Conservation (phyloP, 2,888 invertebrate genomes). For the Brachyptera risi region DNA sequence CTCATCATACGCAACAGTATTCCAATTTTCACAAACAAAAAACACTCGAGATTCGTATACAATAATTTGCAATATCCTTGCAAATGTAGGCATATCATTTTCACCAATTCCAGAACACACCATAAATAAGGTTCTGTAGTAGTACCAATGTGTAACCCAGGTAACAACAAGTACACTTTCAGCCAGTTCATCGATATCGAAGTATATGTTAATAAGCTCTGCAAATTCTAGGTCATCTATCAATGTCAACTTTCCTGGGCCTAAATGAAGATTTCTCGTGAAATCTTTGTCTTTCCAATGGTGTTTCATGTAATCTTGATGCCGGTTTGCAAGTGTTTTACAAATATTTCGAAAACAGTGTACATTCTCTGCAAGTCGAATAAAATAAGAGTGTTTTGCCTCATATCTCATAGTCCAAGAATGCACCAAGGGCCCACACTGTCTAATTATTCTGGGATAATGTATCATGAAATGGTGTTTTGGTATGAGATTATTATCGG, state of each 20-base stretch:
- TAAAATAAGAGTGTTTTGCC: constrained; percentile 29
- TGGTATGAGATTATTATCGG: constrained; percentile 17
- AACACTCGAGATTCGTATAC: not conserved
- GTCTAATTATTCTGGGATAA: constrained; percentile 25
- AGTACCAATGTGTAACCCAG: not conserved
- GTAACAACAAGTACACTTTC: not conserved
- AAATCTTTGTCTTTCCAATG: constrained; percentile 12
- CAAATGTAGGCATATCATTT: not conserved
- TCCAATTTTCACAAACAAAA: not conserved
- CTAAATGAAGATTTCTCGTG: no score
- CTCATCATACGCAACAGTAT: not conserved
- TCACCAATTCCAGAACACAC: not conserved
- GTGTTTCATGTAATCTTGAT: constrained; percentile 26
- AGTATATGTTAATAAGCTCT: not conserved
- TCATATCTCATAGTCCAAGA: constrained; percentile 30
- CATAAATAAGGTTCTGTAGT: not conserved
- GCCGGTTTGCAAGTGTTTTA: constrained; percentile 21
- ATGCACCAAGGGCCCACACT: constrained; percentile 24
- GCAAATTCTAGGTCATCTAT: not conserved
- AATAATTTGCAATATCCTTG: not conserved
- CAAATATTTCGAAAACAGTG: constrained; percentile 29
- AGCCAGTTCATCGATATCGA: not conserved
- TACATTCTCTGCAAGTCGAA: constrained; percentile 21
- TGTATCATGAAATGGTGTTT: constrained; percentile 31
- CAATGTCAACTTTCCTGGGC: not conserved